phyloP scores from a whole-genome alignment of 2,113 vertebrate species.

The Rhinolophus sinicus region DNA sequence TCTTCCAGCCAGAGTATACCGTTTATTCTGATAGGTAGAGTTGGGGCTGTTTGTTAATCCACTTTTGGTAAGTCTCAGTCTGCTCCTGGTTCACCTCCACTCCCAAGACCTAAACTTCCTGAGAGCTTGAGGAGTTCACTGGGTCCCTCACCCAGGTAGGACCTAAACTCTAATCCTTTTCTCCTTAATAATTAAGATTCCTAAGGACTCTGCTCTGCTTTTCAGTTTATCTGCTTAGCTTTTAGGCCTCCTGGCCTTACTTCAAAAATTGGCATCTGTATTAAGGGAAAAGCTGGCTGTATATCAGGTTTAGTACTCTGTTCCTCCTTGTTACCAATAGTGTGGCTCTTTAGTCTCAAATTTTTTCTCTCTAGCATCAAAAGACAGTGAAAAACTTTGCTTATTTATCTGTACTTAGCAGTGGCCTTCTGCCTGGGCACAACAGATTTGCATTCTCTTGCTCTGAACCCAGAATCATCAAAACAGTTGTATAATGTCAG shows the following conservation, averaged over 20 bases:
- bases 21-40: background rate
- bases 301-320: background rate
- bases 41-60: conserved; percentile 25
- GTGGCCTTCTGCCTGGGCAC: background rate
- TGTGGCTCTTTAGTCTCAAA: background rate
- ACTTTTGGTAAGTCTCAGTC: background rate
- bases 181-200: background rate
- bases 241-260: background rate
- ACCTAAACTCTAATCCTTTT: background rate
- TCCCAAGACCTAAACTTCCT: background rate
- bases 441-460: background rate
- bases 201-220: conserved; percentile 7
- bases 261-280: conserved; percentile 32
- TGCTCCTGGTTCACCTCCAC: background rate
- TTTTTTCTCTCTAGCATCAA: background rate
- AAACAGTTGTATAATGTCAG: background rate
- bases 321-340: background rate
- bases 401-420: background rate
- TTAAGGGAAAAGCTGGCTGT: background rate
- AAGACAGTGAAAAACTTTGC: background rate
- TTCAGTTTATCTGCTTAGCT: conserved; percentile 46
- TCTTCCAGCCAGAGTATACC: background rate
- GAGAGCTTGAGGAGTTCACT: background rate
- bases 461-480: background rate
- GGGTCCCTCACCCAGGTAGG: background rate